A percentile compares a stretch with the other conserved stretches of the same genome.
phyloP scores from a whole-genome alignment of 2,888 invertebrate genomes.

The Blastobasis lacticolella region DNA sequence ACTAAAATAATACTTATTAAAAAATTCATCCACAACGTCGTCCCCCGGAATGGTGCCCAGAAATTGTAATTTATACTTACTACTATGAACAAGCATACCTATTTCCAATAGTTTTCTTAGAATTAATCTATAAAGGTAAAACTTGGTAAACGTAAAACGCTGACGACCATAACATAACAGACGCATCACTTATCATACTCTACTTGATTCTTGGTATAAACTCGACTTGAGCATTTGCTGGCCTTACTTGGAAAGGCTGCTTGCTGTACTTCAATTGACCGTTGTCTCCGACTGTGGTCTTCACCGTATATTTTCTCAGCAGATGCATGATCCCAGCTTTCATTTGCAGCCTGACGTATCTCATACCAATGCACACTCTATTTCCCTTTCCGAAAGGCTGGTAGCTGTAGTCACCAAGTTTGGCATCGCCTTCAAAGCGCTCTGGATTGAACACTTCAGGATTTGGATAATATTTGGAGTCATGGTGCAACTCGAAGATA shows the following conservation, averaged over 20 bases:
- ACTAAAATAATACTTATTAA: too few relatives aligned
- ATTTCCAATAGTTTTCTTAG: too few relatives aligned
- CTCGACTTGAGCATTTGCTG: background rate
- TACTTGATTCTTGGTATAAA: background rate
- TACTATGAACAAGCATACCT: too few relatives aligned
- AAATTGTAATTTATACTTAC: too few relatives aligned
- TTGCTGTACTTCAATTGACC: slow-evolving; percentile 8
- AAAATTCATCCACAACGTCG: too few relatives aligned
- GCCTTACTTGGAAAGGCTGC: background rate
- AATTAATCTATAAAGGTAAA: too few relatives aligned
- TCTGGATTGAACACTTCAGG: slow-evolving; percentile 59
- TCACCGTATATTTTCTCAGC: slow-evolving; percentile 14
- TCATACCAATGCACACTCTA: slow-evolving; percentile 52
- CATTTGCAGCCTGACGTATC: slow-evolving; percentile 36
- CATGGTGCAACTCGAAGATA: slow-evolving; percentile 46
- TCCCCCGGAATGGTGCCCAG: too few relatives aligned
- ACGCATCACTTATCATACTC: too few relatives aligned
- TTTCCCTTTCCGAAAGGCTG: slow-evolving; percentile 62
- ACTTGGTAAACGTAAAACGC: too few relatives aligned
- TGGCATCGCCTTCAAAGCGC: slow-evolving; percentile 33
- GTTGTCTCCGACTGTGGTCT: slow-evolving; percentile 4
- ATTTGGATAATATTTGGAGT: slow-evolving; percentile 50
- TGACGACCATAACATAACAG: too few relatives aligned
- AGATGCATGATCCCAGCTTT: slow-evolving; percentile 20
- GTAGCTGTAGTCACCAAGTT: slow-evolving; percentile 33